Percentiles rank a stretch among this genome's conserved stretches.
Conservation (phyloP, 2,113 vertebrate genomes). For the Lipophrys pholis region DNA sequence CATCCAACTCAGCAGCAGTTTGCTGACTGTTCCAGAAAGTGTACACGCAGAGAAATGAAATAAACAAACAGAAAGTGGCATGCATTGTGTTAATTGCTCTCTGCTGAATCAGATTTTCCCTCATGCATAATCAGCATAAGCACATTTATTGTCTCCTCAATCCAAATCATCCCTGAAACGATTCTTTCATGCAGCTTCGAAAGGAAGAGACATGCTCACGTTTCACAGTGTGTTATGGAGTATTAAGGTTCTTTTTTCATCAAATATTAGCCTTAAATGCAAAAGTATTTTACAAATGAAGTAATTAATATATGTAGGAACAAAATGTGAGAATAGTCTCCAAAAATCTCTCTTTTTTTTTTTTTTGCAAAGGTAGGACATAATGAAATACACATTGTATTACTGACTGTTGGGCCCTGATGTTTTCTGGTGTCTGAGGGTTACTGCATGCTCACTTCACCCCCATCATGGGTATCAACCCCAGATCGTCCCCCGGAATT, state of each 20-base stretch:
- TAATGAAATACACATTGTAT: too few relatives aligned
- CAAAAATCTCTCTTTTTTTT: slow-evolving; percentile 26
- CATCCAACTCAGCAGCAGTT: slow-evolving; percentile 47
- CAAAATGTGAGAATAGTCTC: slow-evolving; percentile 49
- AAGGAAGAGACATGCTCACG: too few relatives aligned
- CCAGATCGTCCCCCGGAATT: too few relatives aligned
- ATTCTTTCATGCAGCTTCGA: neutral
- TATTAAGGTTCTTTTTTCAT: slow-evolving; percentile 25
- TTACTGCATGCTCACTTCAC: too few relatives aligned
- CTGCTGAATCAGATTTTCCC: slow-evolving; percentile 16
- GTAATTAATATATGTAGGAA: slow-evolving; percentile 13
- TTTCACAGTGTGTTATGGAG: slow-evolving; percentile 17
- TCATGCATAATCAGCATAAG: slow-evolving; percentile 32
- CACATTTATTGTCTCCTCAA: too few relatives aligned
- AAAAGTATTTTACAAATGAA: slow-evolving; percentile 33
- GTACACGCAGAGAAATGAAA: neutral
- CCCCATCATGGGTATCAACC: too few relatives aligned
- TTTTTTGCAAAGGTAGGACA: neutral
- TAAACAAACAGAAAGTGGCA: neutral
- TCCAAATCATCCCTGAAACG: neutral
- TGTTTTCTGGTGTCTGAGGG: too few relatives aligned
- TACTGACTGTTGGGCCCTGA: too few relatives aligned
- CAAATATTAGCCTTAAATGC: slow-evolving; percentile 14
- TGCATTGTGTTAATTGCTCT: slow-evolving; percentile 14
- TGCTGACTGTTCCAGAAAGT: slow-evolving; percentile 32